Evolutionary conservation across 1,140 invertebrate genomes (phyloP), one percentile per base, ranked within the genome.

Genomic region (Halesus radiatus): DNA sequence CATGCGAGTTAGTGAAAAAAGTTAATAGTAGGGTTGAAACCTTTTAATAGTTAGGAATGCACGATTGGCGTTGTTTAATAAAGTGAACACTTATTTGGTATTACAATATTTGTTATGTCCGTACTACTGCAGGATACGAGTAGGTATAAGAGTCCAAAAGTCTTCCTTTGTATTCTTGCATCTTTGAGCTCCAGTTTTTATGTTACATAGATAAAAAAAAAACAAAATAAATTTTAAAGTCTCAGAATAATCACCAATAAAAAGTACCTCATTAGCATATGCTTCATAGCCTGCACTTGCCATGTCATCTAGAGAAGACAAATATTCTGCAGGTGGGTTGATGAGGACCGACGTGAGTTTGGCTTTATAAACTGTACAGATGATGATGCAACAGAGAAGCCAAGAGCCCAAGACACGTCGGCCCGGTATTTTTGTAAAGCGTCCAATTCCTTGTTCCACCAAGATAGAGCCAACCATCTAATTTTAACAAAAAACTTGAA

Each of bases 321-420:
- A 32, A 16, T 22, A 50, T 20, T 20, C 22, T 13, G 16, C 3
- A 50, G 66, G 64, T 13, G 52, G 37, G 26, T 70, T 20, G 32
- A 75, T 50, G 18, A 82, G 37, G 32, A 82, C 7, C 10, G 78
- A 22, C 15, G 78, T 75, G 18, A 82, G 62, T 64, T 82, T 82
- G 7, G 64, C 81, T 73, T 82, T 82, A 62, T 80, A 82, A 7
- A 74, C 37, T 10, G 81, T 80, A 16, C 73, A 68, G 23, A 82
- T 82, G n/a, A 82, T 82, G 22, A 82, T 62, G 50, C 73, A 76
- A 68, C 78, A 80, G 26, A 80, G 26, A 50, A 82, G 15, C 81
- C 81, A 82, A 20, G 75, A 70, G 15, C 76, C 18, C 60, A 82
- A 26, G 3, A 82, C 7, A 1, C 58, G 15, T 29, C 81, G 62